These are phyloP conservation scores for Porites divaricata DNA, from an alignment of 92 coral and sea anemone species.

Conservation along the genomic window DNA sequence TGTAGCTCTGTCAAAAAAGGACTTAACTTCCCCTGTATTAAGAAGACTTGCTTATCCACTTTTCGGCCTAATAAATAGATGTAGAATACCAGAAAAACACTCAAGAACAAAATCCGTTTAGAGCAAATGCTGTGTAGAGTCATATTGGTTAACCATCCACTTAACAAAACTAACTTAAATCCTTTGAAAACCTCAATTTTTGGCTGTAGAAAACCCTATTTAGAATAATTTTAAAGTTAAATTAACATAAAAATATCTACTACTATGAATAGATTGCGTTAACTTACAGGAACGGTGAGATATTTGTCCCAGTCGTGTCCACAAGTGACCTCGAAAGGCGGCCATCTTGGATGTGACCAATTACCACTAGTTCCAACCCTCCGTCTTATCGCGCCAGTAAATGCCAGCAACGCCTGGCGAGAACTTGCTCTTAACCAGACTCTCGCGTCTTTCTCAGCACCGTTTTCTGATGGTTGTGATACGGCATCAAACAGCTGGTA, in stretches of 20 bases:
- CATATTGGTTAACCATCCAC: too few species aligned
- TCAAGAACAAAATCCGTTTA: too few species aligned
- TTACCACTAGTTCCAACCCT: conserved; percentile 1
- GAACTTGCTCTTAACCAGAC: neutral
- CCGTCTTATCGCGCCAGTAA: neutral
- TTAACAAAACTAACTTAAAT: too few species aligned
- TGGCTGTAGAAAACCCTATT: neutral
- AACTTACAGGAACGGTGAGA: conserved; percentile 24
- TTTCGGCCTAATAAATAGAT: too few species aligned
- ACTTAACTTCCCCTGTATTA: too few species aligned
- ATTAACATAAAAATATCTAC: neutral
- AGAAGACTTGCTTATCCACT: too few species aligned
- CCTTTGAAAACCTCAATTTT: too few species aligned
- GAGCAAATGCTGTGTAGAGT: too few species aligned
- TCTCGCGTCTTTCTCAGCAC: neutral
- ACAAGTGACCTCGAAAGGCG: conserved; percentile 22
- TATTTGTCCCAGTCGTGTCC: conserved; percentile 16
- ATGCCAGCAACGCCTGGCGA: neutral
- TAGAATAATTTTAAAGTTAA: neutral
- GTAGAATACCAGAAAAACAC: too few species aligned
- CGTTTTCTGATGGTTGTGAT: too few species aligned
- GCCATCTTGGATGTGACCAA: conserved; percentile 20
- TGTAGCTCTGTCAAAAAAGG: too few species aligned
- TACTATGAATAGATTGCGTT: neutral
- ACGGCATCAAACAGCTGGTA: too few species aligned